These are phyloP conservation scores for Cladorhizidae sp. DNA, from an alignment of 37 sponge, comb jelly and placozoan genomes.

Conservation along the genomic window DNA sequence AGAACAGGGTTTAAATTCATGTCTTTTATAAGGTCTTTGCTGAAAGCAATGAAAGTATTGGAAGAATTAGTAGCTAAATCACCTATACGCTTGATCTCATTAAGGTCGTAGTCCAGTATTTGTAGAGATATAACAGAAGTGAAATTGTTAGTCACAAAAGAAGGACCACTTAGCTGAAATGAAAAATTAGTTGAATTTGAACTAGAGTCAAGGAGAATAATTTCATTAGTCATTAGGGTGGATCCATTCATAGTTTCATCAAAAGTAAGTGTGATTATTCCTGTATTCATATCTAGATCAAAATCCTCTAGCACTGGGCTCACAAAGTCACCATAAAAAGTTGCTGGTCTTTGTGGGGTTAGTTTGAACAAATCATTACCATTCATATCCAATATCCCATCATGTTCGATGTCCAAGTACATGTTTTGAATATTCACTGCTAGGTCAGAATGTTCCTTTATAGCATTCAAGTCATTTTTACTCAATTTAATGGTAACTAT, in stretches of 20 bases:
- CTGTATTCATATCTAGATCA: constrained; percentile 73
- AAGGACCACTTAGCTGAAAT: constrained; percentile 54
- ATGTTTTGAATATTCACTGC: constrained; percentile 51
- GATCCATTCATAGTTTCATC: constrained; percentile 84
- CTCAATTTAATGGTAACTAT: constrained; percentile 65
- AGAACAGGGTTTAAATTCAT: constrained; percentile 75
- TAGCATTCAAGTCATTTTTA: constrained; percentile 63
- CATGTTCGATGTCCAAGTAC: constrained; percentile 39
- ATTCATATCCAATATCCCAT: constrained; percentile 67
- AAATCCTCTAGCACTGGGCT: constrained; percentile 58
- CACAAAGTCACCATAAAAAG: constrained; percentile 53
- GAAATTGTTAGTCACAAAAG: constrained; percentile 28
- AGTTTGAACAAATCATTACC: constrained; percentile 45
- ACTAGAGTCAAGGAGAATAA: constrained; percentile 51
- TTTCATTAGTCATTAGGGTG: constrained; percentile 34
- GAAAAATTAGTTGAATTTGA: constrained; percentile 23
- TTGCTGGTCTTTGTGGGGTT: background rate
- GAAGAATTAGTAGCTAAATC: constrained; percentile 62
- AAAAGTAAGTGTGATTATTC: constrained; percentile 72
- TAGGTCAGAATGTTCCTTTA: constrained; percentile 68
- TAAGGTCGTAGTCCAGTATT: constrained; percentile 60
- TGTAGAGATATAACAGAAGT: constrained; percentile 45
- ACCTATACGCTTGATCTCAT: constrained; percentile 79
- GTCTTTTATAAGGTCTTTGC: constrained; percentile 44
- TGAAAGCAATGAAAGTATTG: constrained; percentile 61